A percentile compares a stretch with the other conserved stretches of the same genome.
Evolutionary conservation across 2,113 vertebrate genomes (phyloP).

Genomic region (Rhadina sibilatrix): DNA sequence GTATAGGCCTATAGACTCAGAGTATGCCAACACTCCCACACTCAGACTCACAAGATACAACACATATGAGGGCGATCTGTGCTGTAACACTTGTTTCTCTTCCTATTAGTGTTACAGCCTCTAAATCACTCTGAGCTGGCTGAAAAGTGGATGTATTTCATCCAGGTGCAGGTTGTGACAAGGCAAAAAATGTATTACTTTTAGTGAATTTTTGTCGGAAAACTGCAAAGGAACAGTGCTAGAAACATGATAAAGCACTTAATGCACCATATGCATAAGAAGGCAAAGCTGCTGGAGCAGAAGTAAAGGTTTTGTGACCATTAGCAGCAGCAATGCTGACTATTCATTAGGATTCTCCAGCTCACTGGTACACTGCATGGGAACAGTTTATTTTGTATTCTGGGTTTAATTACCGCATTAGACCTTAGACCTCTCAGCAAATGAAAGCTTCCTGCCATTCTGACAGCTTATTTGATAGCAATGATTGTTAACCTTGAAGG

Average conservation of each 20-base stretch:
- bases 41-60: background rate
- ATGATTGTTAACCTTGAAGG: constrained; percentile 47
- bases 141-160: background rate
- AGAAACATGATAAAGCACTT: background rate
- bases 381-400: constrained; percentile 50
- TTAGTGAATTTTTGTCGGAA: background rate
- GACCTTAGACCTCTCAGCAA: constrained; percentile 52
- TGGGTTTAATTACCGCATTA: constrained; percentile 46
- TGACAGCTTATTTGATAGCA: constrained; percentile 49
- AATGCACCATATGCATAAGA: background rate
- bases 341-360: constrained; percentile 15
- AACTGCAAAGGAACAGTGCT: background rate
- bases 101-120: background rate
- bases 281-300: background rate
- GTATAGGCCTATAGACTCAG: background rate
- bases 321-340: background rate
- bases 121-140: background rate
- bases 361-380: background rate
- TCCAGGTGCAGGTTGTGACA: background rate
- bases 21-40: background rate
- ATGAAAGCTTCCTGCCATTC: constrained; percentile 52
- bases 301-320: background rate
- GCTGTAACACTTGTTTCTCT: background rate
- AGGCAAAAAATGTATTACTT: background rate
- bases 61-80: background rate